Conservation (phyloP, 1,140 invertebrate genomes). For the Lepidurus couesii region DNA sequence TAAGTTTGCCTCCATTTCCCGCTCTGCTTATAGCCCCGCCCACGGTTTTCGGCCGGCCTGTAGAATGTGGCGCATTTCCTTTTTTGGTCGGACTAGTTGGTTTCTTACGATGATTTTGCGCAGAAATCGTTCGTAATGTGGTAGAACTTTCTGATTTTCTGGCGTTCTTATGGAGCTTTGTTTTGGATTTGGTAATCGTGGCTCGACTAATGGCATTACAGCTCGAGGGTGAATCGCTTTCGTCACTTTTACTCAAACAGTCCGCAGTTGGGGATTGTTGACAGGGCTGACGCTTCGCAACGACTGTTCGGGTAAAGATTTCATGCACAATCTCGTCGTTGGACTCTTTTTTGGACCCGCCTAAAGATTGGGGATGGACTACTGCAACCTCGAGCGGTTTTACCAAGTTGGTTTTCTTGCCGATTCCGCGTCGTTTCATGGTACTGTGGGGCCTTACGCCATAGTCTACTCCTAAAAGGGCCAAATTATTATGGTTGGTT, state of each 20-base stretch:
- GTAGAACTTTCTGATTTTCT: neutral
- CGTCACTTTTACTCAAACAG: neutral
- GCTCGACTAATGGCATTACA: neutral
- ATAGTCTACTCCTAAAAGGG: neutral
- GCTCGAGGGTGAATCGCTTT: neutral
- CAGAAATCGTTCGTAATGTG: neutral
- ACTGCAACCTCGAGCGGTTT: neutral
- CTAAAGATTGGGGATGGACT: neutral
- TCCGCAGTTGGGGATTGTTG: neutral
- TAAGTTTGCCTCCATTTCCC: neutral
- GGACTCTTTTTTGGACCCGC: neutral
- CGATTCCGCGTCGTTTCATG: neutral
- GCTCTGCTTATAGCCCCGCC: neutral
- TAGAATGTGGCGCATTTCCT: neutral
- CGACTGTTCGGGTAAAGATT: neutral
- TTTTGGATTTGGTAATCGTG: neutral
- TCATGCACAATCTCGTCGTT: slow-evolving; percentile 1
- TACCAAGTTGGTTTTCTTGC: neutral
- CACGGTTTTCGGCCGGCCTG: neutral
- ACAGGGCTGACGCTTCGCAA: neutral
- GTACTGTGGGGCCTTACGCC: neutral
- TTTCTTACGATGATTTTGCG: neutral
- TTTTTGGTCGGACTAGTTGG: neutral
- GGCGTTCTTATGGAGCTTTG: neutral
- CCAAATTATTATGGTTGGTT: neutral